Conservation (phyloP, 2,888 invertebrate species). For the Geotrupes spiniger region DNA sequence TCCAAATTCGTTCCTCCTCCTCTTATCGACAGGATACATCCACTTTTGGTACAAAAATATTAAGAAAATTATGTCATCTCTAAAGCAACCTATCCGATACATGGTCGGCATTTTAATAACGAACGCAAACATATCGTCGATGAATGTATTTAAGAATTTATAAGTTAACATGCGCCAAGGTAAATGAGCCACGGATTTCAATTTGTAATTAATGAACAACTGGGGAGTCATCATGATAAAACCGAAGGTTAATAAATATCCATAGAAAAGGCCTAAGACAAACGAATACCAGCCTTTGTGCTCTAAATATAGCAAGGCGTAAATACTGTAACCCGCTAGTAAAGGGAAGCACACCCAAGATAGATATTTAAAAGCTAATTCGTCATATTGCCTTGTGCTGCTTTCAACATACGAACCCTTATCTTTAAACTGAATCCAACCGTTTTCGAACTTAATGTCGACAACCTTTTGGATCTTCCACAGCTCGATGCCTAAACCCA, state of each 20-base stretch:
- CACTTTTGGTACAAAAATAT: conserved; percentile 98
- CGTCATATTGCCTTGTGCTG: conserved; percentile 90
- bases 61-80: conserved; percentile 98
- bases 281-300: conserved; percentile 99
- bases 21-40: conserved; percentile 96
- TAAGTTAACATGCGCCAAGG: conserved; percentile 99
- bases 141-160: conserved; percentile 98
- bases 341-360: conserved; percentile 96
- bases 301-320: conserved; percentile 92
- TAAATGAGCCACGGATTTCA: conserved; percentile 98
- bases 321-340: conserved; percentile 87
- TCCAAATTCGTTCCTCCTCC: conserved; percentile 97
- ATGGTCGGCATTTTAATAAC: conserved; percentile 99
- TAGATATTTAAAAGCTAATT: conserved; percentile 92
- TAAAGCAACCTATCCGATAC: conserved; percentile 96
- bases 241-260: conserved; percentile 96
- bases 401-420: conserved; percentile 97
- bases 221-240: conserved; percentile 99
- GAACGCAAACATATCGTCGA: conserved; percentile 99
- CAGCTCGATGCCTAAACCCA: conserved; percentile 93
- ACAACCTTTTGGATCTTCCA: conserved; percentile 99
- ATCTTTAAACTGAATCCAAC: conserved; percentile 78
- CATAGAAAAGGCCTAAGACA: conserved; percentile 93
- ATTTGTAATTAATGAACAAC: conserved; percentile 97
- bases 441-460: conserved; percentile 80